phyloP scores from a whole-genome alignment of 92 coral and sea anemone genomes.

The Porites rus region DNA sequence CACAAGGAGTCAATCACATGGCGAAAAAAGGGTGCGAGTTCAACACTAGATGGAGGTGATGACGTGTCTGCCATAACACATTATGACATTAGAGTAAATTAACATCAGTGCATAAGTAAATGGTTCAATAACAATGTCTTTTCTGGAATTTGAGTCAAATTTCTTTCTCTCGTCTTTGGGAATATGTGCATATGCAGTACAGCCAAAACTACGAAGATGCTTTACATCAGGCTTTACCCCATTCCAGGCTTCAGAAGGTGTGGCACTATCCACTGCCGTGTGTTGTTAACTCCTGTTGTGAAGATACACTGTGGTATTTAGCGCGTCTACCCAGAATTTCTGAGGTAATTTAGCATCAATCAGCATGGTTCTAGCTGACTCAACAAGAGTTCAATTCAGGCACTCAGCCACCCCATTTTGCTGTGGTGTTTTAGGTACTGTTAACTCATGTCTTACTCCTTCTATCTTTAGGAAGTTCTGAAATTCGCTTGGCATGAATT shows the following conservation, averaged over 20 bases:
- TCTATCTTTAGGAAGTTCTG: conserved; percentile 44
- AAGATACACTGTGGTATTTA: conserved; percentile 27
- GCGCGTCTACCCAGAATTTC: conserved; percentile 70
- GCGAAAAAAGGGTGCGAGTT: too few relatives aligned
- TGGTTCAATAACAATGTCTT: too few relatives aligned
- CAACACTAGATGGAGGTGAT: too few relatives aligned
- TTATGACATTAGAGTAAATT: too few relatives aligned
- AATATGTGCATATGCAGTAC: conserved; percentile 76
- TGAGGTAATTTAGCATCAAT: conserved; percentile 65
- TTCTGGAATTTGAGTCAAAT: conserved; percentile 39
- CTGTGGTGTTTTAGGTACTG: conserved; percentile 59
- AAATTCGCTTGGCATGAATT: conserved; percentile 59
- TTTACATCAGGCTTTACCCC: conserved; percentile 56
- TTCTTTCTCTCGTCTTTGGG: conserved; percentile 71
- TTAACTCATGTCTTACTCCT: conserved; percentile 61
- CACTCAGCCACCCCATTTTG: conserved; percentile 77
- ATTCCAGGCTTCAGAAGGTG: conserved; percentile 71
- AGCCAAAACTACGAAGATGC: conserved; percentile 60
- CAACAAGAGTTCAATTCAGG: conserved; percentile 68
- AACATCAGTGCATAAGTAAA: too few relatives aligned
- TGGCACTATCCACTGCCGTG: too few relatives aligned
- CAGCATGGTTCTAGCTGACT: conserved; percentile 65
- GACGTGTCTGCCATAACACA: too few relatives aligned
- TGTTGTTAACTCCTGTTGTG: too few relatives aligned
- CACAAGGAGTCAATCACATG: too few relatives aligned